Evolutionary conservation across 2,888 invertebrate genomes (phyloP).

Genomic region (Xiphydria camelus): DNA sequence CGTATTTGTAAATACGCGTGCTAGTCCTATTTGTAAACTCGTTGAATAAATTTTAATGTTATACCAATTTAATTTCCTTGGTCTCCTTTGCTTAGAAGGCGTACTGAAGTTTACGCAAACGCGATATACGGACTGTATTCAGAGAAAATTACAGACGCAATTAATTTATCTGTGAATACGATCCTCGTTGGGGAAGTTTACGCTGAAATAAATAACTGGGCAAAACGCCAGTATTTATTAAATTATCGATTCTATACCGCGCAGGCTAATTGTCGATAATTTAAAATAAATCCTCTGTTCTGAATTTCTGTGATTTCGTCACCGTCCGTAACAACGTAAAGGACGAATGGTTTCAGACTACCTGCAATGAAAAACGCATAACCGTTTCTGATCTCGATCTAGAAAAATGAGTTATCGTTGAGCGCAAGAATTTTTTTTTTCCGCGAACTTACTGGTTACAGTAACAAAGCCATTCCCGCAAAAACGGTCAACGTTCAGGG

Average conservation of each 20-base stretch:
- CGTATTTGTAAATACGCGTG: conserved; percentile 5
- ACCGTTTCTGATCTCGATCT: too few species aligned
- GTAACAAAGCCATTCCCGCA: conserved; percentile 74
- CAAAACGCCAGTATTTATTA: background rate
- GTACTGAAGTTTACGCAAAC: background rate
- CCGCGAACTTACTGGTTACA: conserved; percentile 63
- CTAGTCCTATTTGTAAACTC: conserved; percentile 19
- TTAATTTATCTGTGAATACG: conserved; percentile 13
- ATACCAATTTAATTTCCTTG: background rate
- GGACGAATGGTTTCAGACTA: conserved; percentile 70
- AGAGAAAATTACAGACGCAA: conserved; percentile 7
- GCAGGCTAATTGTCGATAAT: conserved; percentile 72
- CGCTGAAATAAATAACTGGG: background rate
- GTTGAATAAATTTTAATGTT: conserved; percentile 16
- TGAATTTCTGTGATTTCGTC: conserved; percentile 68
- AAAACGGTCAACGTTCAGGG: conserved; percentile 67
- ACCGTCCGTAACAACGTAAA: conserved; percentile 72
- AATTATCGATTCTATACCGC: conserved; percentile 24
- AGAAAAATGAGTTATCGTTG: background rate
- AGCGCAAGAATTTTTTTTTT: too few species aligned
- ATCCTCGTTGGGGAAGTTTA: conserved; percentile 2
- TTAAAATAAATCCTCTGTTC: conserved; percentile 75
- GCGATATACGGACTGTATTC: conserved; percentile 2
- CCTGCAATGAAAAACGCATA: conserved; percentile 57
- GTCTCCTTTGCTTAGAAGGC: background rate